phyloP scores from a whole-genome alignment of 2,888 invertebrate species.

The Gymnosoma rotundatum region DNA sequence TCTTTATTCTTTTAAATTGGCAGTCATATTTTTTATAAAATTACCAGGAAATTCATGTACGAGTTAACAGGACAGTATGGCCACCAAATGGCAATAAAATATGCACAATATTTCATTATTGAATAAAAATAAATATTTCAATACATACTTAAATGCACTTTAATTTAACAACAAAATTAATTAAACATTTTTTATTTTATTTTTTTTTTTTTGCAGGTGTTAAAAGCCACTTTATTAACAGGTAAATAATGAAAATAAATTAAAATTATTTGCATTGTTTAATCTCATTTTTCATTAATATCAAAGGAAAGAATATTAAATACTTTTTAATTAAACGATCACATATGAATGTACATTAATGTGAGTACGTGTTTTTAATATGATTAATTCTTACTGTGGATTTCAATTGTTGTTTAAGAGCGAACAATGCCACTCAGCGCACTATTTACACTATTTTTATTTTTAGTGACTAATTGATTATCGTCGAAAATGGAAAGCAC shows the following conservation, averaged over 20 bases:
- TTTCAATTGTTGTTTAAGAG: too few species aligned
- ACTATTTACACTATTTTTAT: too few species aligned
- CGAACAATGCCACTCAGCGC: too few species aligned
- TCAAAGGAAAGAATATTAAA: too few species aligned
- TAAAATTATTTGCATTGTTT: constrained; percentile 12
- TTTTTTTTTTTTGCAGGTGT: too few species aligned
- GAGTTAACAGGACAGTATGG: not conserved
- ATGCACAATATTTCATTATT: constrained; percentile 1
- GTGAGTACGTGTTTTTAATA: too few species aligned
- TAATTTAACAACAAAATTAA: constrained; percentile 28
- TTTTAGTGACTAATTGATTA: too few species aligned
- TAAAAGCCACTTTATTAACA: constrained; percentile 26
- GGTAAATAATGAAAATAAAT: constrained; percentile 44
- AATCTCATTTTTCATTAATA: too few species aligned
- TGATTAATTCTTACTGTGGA: too few species aligned
- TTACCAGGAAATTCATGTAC: not conserved
- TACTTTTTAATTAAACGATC: too few species aligned
- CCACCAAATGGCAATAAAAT: not conserved
- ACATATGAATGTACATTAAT: too few species aligned
- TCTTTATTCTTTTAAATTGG: constrained; percentile 14
- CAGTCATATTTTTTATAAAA: not conserved
- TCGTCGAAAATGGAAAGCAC: too few species aligned
- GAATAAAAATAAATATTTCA: constrained; percentile 11
- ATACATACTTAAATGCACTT: not conserved
- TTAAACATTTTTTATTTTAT: not conserved